phyloP scores from a whole-genome alignment of 2,888 invertebrate species.

The Tetheella fluctuosa region DNA sequence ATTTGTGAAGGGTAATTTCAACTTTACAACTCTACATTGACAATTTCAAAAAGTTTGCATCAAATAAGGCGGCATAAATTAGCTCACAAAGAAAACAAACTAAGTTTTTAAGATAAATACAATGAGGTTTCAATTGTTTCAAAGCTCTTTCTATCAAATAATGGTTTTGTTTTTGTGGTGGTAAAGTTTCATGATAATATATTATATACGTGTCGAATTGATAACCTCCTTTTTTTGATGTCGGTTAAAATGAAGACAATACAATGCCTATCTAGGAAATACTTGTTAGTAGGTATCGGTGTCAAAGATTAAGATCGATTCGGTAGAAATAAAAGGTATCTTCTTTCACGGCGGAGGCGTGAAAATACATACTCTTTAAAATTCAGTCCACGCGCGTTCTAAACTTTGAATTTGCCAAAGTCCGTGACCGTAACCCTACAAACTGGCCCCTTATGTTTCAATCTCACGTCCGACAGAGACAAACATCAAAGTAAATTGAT shows the following conservation, averaged over 20 bases:
- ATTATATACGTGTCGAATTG: no score
- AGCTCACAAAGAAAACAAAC: not conserved
- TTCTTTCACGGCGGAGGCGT: constrained; percentile 29
- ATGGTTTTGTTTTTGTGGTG: not conserved
- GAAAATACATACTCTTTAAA: constrained; percentile 49
- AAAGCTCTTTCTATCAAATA: not conserved
- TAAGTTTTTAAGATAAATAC: not conserved
- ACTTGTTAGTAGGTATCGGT: constrained; percentile 22
- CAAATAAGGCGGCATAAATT: not conserved
- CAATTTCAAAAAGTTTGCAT: not conserved
- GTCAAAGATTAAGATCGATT: constrained; percentile 47
- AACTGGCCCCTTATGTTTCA: constrained; percentile 56
- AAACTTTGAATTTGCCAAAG: constrained; percentile 59
- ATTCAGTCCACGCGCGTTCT: constrained; percentile 55
- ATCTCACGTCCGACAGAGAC: constrained; percentile 68
- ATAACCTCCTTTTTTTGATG: no score
- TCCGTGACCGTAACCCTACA: constrained; percentile 66
- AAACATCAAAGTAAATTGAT: constrained; percentile 73
- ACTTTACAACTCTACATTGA: not conserved
- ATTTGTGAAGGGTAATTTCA: not conserved
- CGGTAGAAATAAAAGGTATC: constrained; percentile 53
- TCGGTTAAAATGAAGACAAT: not conserved
- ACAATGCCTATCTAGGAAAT: not conserved
- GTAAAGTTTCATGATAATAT: not conserved
- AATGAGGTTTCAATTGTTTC: not conserved